Base-by-base conservation (phyloP, 2,797 vertebrate genomes). In the Holocentrus rufus region DNA sequence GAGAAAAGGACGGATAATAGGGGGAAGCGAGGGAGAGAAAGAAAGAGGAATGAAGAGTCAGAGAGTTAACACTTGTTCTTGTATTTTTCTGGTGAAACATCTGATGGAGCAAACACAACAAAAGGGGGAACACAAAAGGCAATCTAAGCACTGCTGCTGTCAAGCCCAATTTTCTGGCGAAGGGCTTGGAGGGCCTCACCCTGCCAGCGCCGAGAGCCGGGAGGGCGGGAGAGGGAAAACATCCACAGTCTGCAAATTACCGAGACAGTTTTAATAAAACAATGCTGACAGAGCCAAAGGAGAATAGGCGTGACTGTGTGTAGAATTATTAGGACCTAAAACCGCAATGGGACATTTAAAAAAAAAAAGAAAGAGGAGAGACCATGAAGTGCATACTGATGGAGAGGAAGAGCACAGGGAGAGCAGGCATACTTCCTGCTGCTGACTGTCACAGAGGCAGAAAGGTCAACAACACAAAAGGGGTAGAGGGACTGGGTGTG, bases 191-290 rank as follows among this genome's bases (percentile, higher is more conserved):
- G 84, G 82, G 82, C 72, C 72, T 72, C 58, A 72, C 13, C 69
- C 69, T 44, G 57, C 66, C 8, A 62, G 78, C 62, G 58, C 59
- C 7, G 55, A 76, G 84, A 83, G 77, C 65, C n/a, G 60, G 64
- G 34, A 47, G 46, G 36, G 57, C 58, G 34, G 47, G 46, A 54
- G 71, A 78, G 68, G 72, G 61, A 77, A 79, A 82, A 81, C 62
- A 83, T 74, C 73, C 63, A 79, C 18, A 36, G 46, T 66, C 70
- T 74, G 30, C 70, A 76, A 83, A 86, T 67, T 63, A 66, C 76
- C 58, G 60, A 80, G 78, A 68, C 39, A 30, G n/a, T 56, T 85
- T 79, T 87, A 89, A 85, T 89, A 80, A 87, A 90, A 85, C 63
- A 44, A 61, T 75, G 85, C 72, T 83, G 88, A 81, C 83, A 73